These are phyloP conservation scores for Thymelicus sylvestris DNA, from an alignment of 2,888 invertebrate genomes.

Conservation along the genomic window DNA sequence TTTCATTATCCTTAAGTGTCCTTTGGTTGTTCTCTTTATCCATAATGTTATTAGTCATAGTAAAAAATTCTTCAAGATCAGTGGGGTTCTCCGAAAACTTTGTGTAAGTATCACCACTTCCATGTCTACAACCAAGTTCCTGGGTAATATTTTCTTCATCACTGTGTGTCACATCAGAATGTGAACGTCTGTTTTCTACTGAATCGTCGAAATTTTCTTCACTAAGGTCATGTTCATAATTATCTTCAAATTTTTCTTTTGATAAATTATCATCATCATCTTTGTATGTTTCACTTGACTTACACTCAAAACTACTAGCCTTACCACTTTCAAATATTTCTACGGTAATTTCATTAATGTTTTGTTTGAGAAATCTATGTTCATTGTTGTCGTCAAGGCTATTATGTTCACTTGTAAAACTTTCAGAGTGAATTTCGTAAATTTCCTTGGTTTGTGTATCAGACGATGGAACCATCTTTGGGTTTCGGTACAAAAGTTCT, in stretches of 20 bases:
- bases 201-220: constrained; percentile 60
- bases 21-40: constrained; percentile 50
- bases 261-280: constrained; percentile 54
- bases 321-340: constrained; percentile 10
- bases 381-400: constrained; percentile 46
- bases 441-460: constrained; percentile 53
- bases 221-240: constrained; percentile 63
- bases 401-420: constrained; percentile 7
- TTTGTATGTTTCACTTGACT: background rate
- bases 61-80: constrained; percentile 76
- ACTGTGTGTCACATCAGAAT: constrained; percentile 45
- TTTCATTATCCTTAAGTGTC: constrained; percentile 51
- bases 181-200: constrained; percentile 53
- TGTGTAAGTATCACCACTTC: constrained; percentile 78
- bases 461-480: constrained; percentile 59
- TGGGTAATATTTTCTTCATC: constrained; percentile 48
- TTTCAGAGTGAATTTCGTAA: constrained; percentile 39
- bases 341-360: background rate
- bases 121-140: constrained; percentile 60
- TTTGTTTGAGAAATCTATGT: constrained; percentile 1
- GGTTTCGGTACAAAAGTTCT: constrained; percentile 72
- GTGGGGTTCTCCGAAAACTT: constrained; percentile 74
- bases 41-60: constrained; percentile 71
- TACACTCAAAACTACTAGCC: background rate
- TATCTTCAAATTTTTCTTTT: constrained; percentile 62